Percentiles rank a stretch among this genome's conserved stretches.
phyloP scores from a whole-genome alignment of 2,113 vertebrate species.

The Saguinus midas region DNA sequence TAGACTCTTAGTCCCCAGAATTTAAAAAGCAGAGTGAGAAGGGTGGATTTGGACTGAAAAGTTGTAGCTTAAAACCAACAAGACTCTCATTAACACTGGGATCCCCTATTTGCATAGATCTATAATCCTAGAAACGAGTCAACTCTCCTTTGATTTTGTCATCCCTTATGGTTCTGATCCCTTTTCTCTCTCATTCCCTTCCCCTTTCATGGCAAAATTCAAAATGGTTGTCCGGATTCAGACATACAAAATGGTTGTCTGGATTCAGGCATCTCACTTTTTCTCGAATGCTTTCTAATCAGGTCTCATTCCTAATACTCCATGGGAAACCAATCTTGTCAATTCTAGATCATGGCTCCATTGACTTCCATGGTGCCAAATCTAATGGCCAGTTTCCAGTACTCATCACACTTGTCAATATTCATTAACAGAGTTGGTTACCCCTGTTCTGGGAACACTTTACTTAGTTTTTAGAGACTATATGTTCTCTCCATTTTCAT shows the following conservation, averaged over 20 bases:
- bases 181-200: neutral
- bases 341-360: neutral
- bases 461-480: neutral
- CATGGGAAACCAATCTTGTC: neutral
- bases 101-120: neutral
- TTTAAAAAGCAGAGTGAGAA: neutral
- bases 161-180: neutral
- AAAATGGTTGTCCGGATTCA: neutral
- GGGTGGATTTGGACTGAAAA: neutral
- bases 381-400: neutral
- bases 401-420: neutral
- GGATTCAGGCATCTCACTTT: neutral
- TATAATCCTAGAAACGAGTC: neutral
- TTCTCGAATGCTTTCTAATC: neutral
- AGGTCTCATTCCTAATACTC: neutral
- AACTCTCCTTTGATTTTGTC: neutral
- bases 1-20: neutral
- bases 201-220: neutral
- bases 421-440: neutral
- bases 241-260: neutral
- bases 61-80: neutral
- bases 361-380: neutral
- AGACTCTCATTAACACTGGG: neutral
- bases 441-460: neutral
- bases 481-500: neutral